Conservation (phyloP, 53 echinoderm and acorn worm species). For the Henricia sp. region DNA sequence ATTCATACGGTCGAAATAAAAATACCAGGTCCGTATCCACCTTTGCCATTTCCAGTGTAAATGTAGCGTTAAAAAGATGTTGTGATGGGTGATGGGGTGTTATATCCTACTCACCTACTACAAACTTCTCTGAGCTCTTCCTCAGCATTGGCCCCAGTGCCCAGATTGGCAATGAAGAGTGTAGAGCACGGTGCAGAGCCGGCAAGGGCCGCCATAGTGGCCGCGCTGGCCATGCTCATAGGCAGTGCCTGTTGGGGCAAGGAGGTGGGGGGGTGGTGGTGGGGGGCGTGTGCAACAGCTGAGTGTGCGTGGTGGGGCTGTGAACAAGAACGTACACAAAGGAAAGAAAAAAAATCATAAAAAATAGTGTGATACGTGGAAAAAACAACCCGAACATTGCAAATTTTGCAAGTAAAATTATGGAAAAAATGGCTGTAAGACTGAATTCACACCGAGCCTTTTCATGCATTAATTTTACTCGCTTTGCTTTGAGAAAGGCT, state of each 20-base stretch:
- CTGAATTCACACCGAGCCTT: too few species aligned
- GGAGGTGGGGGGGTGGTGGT: conserved; percentile 92
- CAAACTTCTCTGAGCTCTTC: conserved; percentile 92
- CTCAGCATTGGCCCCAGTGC: conserved; percentile 91
- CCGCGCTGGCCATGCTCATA: conserved; percentile 92
- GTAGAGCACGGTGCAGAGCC: conserved; percentile 97
- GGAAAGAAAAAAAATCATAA: conserved; percentile 46
- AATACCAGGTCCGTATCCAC: too few species aligned
- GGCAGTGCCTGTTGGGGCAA: conserved; percentile 97
- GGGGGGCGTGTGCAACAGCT: conserved; percentile 96
- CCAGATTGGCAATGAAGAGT: conserved; percentile 99
- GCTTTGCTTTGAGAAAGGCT: too few species aligned
- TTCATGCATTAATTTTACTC: too few species aligned
- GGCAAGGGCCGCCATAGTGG: conserved; percentile 97
- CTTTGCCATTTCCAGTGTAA: too few species aligned
- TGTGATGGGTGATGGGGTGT: too few species aligned
- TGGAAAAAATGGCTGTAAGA: too few species aligned
- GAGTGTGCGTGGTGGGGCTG: conserved; percentile 99
- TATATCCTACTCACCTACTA: conserved; percentile 97
- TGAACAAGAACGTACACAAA: conserved; percentile 48
- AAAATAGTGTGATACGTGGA: too few species aligned
- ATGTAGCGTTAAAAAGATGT: too few species aligned
- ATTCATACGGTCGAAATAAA: too few species aligned
- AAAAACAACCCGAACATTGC: conserved; percentile 33
- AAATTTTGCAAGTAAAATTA: too few species aligned